Conservation (phyloP, 64 coral and sea anemone species). For the Pachyseris speciosa region DNA sequence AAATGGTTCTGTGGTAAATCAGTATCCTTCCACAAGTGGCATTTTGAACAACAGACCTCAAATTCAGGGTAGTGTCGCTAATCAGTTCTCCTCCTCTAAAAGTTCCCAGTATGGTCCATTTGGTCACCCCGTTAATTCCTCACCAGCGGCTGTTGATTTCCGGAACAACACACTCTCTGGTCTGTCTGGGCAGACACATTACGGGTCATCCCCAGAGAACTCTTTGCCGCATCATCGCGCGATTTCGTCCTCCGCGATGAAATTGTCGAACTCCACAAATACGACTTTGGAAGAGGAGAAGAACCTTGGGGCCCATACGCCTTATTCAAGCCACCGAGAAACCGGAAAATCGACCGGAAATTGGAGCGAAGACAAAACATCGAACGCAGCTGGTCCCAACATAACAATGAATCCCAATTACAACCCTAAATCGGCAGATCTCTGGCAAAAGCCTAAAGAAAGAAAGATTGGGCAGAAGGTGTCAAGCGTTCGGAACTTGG, state of each 20-base stretch:
- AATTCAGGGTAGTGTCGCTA: not conserved
- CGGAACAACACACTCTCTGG: not conserved
- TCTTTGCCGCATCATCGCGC: not conserved
- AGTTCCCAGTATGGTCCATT: not conserved
- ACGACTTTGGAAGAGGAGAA: not conserved
- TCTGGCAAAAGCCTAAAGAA: slow-evolving; percentile 1
- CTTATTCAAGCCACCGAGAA: not conserved
- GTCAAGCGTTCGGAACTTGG: not conserved
- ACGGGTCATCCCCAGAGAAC: not conserved
- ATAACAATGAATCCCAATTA: slow-evolving; percentile 19
- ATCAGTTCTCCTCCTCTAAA: not conserved
- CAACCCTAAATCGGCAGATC: not conserved
- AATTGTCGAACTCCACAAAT: not conserved
- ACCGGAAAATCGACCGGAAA: not conserved
- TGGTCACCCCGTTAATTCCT: not conserved
- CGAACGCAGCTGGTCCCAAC: not conserved
- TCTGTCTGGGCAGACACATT: not conserved
- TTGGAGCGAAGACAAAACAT: not conserved
- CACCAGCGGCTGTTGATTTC: too few relatives aligned
- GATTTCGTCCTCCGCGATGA: not conserved
- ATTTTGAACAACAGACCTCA: not conserved
- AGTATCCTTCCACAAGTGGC: not conserved
- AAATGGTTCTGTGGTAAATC: not conserved
- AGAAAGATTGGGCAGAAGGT: not conserved
- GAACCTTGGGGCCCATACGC: not conserved